These are phyloP conservation scores for Platanista minor DNA, from an alignment of 2,113 vertebrate species.

Conservation along the genomic window DNA sequence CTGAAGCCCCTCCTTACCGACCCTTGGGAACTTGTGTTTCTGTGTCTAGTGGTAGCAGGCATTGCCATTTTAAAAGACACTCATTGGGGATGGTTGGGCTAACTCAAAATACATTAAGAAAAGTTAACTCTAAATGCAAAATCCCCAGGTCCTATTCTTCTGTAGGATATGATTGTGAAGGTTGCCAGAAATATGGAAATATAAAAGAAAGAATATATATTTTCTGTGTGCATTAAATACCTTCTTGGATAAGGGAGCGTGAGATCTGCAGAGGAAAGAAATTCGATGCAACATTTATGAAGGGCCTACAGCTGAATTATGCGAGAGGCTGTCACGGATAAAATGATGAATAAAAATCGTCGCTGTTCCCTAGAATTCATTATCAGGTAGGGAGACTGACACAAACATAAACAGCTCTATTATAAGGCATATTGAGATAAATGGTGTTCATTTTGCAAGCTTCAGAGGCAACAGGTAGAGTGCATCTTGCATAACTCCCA, in stretches of 20 bases:
- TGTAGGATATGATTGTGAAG: fast-evolving
- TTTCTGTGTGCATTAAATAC: background rate
- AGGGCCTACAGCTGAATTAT: background rate
- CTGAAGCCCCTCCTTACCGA: no score
- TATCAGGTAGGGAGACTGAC: background rate
- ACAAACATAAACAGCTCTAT: background rate
- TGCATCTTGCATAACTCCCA: background rate
- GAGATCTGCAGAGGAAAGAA: background rate
- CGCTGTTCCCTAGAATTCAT: background rate
- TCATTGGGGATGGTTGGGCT: background rate
- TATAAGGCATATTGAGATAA: background rate
- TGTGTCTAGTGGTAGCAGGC: fast-evolving
- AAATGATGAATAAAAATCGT: background rate
- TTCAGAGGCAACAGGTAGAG: background rate
- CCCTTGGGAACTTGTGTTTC: background rate
- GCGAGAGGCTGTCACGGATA: background rate
- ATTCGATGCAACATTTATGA: background rate
- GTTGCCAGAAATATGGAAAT: fast-evolving
- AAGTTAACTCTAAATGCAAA: background rate
- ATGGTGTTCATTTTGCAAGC: background rate
- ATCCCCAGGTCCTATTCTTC: fast-evolving
- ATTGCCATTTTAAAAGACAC: background rate
- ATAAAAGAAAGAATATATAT: no score
- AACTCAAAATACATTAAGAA: background rate
- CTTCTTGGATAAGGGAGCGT: background rate